Conservation (phyloP, 2,113 vertebrate species). For the Takifugu flavidus region DNA sequence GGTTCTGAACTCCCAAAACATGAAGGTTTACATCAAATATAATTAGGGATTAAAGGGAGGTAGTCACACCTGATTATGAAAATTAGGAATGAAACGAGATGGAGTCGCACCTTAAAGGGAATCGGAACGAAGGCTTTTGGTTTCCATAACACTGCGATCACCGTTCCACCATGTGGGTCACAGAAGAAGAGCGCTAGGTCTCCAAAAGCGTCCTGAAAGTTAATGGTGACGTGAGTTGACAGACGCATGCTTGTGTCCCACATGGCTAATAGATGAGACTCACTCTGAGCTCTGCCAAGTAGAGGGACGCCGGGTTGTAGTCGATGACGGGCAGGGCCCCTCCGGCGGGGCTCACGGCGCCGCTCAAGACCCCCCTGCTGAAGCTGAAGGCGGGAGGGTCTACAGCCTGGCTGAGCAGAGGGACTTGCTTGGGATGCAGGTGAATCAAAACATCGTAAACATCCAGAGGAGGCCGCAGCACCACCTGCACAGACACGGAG, state of each 20-base stretch:
- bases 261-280: slow-evolving; percentile 31
- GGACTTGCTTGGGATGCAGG: slow-evolving; percentile 84
- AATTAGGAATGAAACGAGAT: no score
- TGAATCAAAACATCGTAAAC: slow-evolving; percentile 88
- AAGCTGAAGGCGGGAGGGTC: slow-evolving; percentile 76
- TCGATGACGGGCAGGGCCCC: slow-evolving; percentile 83
- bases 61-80: not conserved
- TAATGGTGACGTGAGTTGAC: not conserved
- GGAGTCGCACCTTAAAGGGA: slow-evolving; percentile 83
- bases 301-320: slow-evolving; percentile 86
- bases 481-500: slow-evolving; percentile 70
- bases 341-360: slow-evolving; percentile 25
- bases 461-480: slow-evolving; percentile 90
- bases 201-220: slow-evolving; percentile 81
- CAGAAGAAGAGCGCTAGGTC: slow-evolving; percentile 93
- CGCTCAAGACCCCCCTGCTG: slow-evolving; percentile 70
- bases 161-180: slow-evolving; percentile 86
- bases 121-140: slow-evolving; percentile 83
- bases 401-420: slow-evolving; percentile 80
- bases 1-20: not conserved
- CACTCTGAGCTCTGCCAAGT: slow-evolving; percentile 87
- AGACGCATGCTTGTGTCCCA: not conserved
- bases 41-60: no score
- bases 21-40: no score
- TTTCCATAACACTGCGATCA: slow-evolving; percentile 93